Base-by-base conservation (phyloP, 2,113 vertebrate genomes). In the Anthoscopus minutus region DNA sequence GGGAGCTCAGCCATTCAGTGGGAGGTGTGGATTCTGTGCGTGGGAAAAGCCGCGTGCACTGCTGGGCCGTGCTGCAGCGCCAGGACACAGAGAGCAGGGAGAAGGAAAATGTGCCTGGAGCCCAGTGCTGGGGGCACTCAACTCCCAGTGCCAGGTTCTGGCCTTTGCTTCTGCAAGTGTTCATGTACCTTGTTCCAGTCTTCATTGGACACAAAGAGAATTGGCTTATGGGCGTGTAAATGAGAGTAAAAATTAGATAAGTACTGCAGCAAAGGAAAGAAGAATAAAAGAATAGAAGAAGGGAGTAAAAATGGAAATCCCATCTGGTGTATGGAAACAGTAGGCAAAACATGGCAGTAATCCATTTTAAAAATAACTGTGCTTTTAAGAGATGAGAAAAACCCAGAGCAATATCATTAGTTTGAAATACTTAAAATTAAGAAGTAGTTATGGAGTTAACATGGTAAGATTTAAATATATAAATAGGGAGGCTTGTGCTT, bases 31-130 rank as follows among this genome's bases (percentile, higher is more conserved):
- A 17, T 69, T 72, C 15, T 9, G 4, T 0, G 3, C 12, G 44
- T 51, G 64, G 57, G 37, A 38, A 37, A 31, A 11, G 10, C 42
- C 35, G 64, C 1, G 1, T 1, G 40, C 9, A 7, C 13, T 5
- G 6, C 47, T 15, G 81, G 61, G 81, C 64, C 67, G n/a, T n/a
- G n/a, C 76, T 67, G 72, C 53, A n/a, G 76, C 2, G 0, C 4
- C 4, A 25, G 35, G 15, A 64, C 22, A 50, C 2, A 4, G 12
- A 6, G 19, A 1, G 28, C 62, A 62, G 33, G 28, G 6, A 21
- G 23, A 7, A 28, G 64, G 50, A 30, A 0, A 3, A 42, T 0
- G 4, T 4, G 24, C 7, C 58, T 25, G 25, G 2, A 40, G 33
- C 0, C 20, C 40, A 6, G 37, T 5, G 47, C 1, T 57, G 28